Base-by-base conservation (phyloP, 1,140 invertebrate species). In the Drosophila parabipectinata region DNA sequence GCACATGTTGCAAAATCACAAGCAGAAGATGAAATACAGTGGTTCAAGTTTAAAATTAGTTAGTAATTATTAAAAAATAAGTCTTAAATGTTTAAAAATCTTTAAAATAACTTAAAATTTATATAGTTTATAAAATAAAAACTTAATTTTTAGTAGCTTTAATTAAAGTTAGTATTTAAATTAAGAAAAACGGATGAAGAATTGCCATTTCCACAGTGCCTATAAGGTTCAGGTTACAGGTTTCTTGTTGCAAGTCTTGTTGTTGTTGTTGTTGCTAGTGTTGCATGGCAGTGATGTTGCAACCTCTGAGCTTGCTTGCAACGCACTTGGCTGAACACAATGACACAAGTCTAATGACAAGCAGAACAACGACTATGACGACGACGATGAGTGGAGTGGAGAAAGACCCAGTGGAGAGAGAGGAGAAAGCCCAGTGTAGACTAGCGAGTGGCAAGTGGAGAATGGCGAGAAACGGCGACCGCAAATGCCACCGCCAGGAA, bases 271-370 rank as follows among this genome's bases (percentile, higher is more conserved):
- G 41, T 12, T 26, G 53, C 2, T 8, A 15, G 4, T 54, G 37
- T 4, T 39, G 53, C 9, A 18, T 58, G 41, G 8, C 24, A 55
- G 1, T 60, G 30, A 4, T 60, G 61, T 3, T 60, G 57, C 14
- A 61, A 56, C 3, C 26, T 28, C 32, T 60, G 58, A n/a, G 10
- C 53, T 8, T 32, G 41, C 4, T 67, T 66, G 66, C 64, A 71
- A 58, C 77, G 77, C 77, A 80, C 77, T 80, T 80, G 77, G 77
- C 72, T 80, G 77, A 80, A 80, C 77, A 80, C 77, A 80, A 80
- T 80, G 77, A 64, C 77, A 80, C 76, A 80, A 80, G 73, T 80
- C 77, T 80, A 80, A 80, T 80, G 77, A 80, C 77, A 80, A 76
- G 77, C 77, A 80, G 77, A 72, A 79, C 77, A 72, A 79, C 77